Evolutionary conservation across 2,797 vertebrate genomes (phyloP).

Genomic region (Coregonus suidteri): DNA sequence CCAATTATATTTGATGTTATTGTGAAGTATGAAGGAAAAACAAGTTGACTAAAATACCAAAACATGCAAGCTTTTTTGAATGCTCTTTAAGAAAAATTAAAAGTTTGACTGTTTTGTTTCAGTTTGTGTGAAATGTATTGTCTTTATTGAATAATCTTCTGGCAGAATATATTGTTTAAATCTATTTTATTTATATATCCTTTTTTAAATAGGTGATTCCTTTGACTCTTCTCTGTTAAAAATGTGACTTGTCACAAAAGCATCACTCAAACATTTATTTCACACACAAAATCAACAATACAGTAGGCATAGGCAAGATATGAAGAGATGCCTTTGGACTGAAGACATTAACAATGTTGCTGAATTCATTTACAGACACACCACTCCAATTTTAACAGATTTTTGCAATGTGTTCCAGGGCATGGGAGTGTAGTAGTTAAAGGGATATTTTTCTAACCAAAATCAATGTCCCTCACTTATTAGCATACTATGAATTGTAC

Average conservation of each 20-base stretch:
- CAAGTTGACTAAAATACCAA: conserved; percentile 42
- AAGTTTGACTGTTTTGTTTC: conserved; percentile 28
- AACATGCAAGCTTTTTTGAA: conserved; percentile 57
- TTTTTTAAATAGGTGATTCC: background rate
- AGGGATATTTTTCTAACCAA: background rate
- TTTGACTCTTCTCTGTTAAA: conserved; percentile 1
- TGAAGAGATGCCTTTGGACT: background rate
- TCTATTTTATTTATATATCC: background rate
- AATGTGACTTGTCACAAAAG: background rate
- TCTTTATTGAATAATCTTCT: background rate
- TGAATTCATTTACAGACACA: background rate
- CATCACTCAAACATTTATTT: background rate
- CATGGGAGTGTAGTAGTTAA: too few species aligned
- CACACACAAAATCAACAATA: background rate
- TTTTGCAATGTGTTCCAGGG: too few species aligned
- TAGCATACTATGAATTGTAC: background rate
- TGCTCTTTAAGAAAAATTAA: conserved; percentile 60
- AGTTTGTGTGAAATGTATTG: background rate
- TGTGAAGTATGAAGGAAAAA: background rate
- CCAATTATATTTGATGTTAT: background rate
- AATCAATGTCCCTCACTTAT: background rate
- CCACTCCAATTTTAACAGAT: background rate
- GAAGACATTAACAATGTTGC: background rate
- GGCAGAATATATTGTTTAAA: background rate
- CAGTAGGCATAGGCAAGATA: background rate